Base-by-base conservation (phyloP, 1,140 invertebrate species). In the Drosophila pachea region DNA sequence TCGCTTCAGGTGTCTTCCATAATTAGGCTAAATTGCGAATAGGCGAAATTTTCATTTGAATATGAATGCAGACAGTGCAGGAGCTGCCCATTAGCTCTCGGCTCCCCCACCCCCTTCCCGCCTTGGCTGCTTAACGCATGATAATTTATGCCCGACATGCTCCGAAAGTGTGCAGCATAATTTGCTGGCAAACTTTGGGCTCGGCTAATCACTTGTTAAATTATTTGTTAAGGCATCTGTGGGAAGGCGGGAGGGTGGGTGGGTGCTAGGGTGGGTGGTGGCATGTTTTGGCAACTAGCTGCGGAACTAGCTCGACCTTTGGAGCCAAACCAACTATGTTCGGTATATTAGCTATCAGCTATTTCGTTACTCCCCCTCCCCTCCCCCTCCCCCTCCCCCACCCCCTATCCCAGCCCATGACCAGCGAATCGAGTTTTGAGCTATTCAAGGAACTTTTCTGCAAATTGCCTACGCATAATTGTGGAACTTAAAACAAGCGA, bases 151-250 rank as follows among this genome's bases (percentile, higher is more conserved):
- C 74, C 29, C 11, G 49, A 76, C 50, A 58, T 64, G 40, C 63
- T 38, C 48, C 48, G 62, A 68, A 62, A 73, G 55, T 50, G 40
- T 63, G 55, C 64, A 56, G 38, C 63, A 59, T 59, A 66, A 60
- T 67, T 66, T 67, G 14, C 29, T 55, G 32, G 33, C 45, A 71
- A 76, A 77, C 63, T 74, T 82, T 62, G 64, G 38, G 58, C 52
- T 43, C 50, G 59, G 66, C 70, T 81, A 82, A 82, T 82, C 67
- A 74, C 78, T 81, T 71, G 67, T 74, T 82, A 76, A 81, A 56
- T 77, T 74, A 74, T 74, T 76, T 82, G 74, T 59, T 61, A 16
- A 64, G 61, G 55, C 63, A 55, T 62, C 16, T 61, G 56, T 33
- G 47, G 40, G 7, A 8, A 22, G n/a, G 6, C 7, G 22, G 5